Conservation (phyloP, 1,140 invertebrate species). For the Ladona fulva region DNA sequence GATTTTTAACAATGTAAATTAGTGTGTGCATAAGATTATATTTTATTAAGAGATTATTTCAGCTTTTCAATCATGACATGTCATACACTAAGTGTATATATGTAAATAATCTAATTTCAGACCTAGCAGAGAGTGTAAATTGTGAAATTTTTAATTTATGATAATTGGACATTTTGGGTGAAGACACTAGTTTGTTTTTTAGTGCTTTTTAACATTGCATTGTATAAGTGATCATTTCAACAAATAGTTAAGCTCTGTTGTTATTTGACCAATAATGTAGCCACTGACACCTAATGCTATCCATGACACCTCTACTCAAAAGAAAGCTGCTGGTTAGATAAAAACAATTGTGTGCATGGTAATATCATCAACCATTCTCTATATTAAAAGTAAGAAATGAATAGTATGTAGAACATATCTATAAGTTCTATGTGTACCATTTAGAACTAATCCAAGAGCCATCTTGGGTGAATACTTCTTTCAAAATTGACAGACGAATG, state of each 20-base stretch:
- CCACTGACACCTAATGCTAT: neutral
- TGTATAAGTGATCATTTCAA: conserved; percentile 7
- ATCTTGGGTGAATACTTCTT: too few relatives aligned
- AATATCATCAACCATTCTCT: neutral
- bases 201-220: conserved; percentile 2
- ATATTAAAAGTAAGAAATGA: neutral
- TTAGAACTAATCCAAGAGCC: neutral
- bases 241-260: neutral
- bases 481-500: too few relatives aligned
- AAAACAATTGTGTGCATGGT: neutral
- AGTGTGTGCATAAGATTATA: conserved; percentile 4
- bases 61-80: conserved; percentile 5
- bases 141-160: conserved; percentile 5
- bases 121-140: neutral
- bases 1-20: neutral
- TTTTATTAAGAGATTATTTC: neutral
- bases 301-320: neutral
- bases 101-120: neutral
- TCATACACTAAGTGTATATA: conserved; percentile 7
- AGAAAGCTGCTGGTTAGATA: neutral
- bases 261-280: neutral
- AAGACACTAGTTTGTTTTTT: neutral
- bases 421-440: neutral
- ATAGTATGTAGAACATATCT: neutral
- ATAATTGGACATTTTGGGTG: neutral